A percentile compares a stretch with the other conserved stretches of the same genome.
Conservation (phyloP, 2,888 invertebrate species). For the Drepanosiphum platanoidis region DNA sequence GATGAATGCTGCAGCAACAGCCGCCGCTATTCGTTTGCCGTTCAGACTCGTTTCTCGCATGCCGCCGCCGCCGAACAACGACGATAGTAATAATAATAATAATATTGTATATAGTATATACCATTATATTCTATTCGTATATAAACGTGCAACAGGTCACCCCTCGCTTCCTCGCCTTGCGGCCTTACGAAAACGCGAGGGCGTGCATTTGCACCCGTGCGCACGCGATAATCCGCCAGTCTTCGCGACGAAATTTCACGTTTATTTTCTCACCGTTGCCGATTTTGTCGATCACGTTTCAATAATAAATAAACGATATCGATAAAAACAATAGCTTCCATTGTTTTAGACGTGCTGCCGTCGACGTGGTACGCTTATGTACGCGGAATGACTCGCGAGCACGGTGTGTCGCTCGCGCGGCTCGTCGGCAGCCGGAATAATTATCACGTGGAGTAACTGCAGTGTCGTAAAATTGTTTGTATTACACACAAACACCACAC, state of each 20-base stretch:
- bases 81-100: slow-evolving; percentile 25
- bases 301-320: not conserved
- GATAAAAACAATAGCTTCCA: slow-evolving; percentile 16
- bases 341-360: slow-evolving; percentile 1
- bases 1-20: not conserved
- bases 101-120: slow-evolving; percentile 16
- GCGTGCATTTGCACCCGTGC: not conserved
- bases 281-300: not conserved
- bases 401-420: no score
- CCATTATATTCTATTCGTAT: slow-evolving; percentile 1
- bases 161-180: not conserved
- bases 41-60: slow-evolving; percentile 1
- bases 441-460: no score
- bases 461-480: no score
- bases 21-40: not conserved
- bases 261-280: no score
- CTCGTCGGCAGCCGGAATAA: no score
- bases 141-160: slow-evolving; percentile 33
- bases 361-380: not conserved
- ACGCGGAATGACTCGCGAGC: no score
- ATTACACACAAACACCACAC: no score
- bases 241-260: not conserved
- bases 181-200: not conserved
- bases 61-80: not conserved
- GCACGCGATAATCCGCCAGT: not conserved